Evolutionary conservation across 2,797 vertebrate species (phyloP), one percentile per base, ranked within the genome.

Genomic region (Hylomyscus alleni): DNA sequence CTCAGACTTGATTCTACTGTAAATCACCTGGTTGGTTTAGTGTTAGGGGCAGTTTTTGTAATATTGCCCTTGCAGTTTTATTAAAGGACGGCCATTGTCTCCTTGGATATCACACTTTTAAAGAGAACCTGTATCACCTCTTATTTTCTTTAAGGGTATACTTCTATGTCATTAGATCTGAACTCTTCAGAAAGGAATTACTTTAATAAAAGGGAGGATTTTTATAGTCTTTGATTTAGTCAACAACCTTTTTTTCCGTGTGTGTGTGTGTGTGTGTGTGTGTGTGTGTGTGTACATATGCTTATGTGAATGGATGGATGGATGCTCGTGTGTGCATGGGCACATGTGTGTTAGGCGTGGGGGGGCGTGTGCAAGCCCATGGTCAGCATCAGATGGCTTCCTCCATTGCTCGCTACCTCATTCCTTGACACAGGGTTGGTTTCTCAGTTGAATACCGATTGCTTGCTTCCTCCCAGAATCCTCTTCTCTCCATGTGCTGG

Each of bases 31-130:
- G 6, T 60, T 93, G 93, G 96, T 82, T 14, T 89, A 82, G 40
- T 84, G 75, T 95, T 91, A 73, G 62, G 40, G n/a, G 73, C 83
- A 12, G 11, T 83, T 78, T 37, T 17, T 56, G 54, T 90, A 75
- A 86, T 92, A 90, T 76, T 92, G 93, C 17, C 50, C 56, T 90
- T 87, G 13, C 12, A 29, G 50, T 89, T 93, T 92, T 78, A 67
- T 73, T 91, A 47, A 84, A 89, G 93, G 94, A 78, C 80, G 92
- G 29, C 44, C 20, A 20, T 80, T 89, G 26, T 80, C 95, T 58
- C 54, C 50, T 50, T 89, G 67, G 90, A 78, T 90, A 73, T 92
- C 90, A 34, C 37, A 11, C 7, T 92, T 77, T 88, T 58, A 89
- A 90, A 78, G 29, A 76, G 91, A 89, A 94, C 62, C 52, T 65